A percentile compares a stretch with the other conserved stretches of the same genome.
Conservation (phyloP, 2,888 invertebrate genomes). For the Crocallis elinguaria region DNA sequence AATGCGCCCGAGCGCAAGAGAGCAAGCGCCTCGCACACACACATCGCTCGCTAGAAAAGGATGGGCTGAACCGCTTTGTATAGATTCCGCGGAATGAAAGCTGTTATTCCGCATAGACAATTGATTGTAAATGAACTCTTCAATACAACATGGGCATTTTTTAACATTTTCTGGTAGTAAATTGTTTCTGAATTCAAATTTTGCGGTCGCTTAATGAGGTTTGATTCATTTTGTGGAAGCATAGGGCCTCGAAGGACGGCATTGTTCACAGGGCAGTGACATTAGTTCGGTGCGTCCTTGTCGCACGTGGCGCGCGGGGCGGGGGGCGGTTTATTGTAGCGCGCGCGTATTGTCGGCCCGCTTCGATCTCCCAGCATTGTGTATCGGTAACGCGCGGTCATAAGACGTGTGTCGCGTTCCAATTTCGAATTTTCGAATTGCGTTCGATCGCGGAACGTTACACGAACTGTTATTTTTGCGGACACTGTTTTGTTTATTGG, state of each 20-base stretch:
- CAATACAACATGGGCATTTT: slow-evolving; percentile 54
- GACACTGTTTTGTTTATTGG: slow-evolving; percentile 46
- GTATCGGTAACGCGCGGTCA: slow-evolving; percentile 68
- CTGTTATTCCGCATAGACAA: slow-evolving; percentile 81
- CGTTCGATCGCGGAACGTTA: slow-evolving; percentile 66
- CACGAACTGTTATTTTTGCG: slow-evolving; percentile 59
- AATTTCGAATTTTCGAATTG: slow-evolving; percentile 51
- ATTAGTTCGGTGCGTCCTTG: slow-evolving; percentile 82
- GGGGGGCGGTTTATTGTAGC: slow-evolving; percentile 81
- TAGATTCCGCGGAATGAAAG: slow-evolving; percentile 76
- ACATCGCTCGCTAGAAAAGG: slow-evolving; percentile 79
- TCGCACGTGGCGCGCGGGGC: slow-evolving; percentile 73
- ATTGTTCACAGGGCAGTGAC: slow-evolving; percentile 84
- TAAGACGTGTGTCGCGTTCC: slow-evolving; percentile 66
- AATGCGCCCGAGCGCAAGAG: slow-evolving; percentile 62
- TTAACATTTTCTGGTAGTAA: slow-evolving; percentile 33
- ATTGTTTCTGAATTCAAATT: slow-evolving; percentile 16
- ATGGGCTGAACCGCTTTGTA: slow-evolving; percentile 80
- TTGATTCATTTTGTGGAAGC: slow-evolving; percentile 55
- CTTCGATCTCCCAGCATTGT: slow-evolving; percentile 84
- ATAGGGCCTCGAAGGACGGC: slow-evolving; percentile 67
- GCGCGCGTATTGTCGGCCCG: slow-evolving; percentile 82
- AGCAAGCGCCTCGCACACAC: slow-evolving; percentile 66
- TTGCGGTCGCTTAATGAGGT: slow-evolving; percentile 40
- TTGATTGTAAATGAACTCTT: slow-evolving; percentile 69